phyloP scores from a whole-genome alignment of 2,113 vertebrate species.

The Pelodiscus sinensis region DNA sequence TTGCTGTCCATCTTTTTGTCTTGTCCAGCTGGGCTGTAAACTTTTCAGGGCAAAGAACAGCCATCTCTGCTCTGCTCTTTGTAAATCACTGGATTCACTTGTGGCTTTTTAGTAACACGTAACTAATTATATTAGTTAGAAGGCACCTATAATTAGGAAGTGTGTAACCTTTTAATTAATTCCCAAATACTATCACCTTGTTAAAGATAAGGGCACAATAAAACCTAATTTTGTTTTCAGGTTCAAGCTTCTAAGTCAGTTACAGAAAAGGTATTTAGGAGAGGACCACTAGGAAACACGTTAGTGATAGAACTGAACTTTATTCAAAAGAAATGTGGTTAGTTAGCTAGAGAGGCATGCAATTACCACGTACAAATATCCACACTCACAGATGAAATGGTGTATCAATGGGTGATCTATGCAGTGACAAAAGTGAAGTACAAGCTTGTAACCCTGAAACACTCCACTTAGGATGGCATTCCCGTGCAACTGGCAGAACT shows the following conservation, averaged over 20 bases:
- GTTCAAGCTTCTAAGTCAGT: not conserved
- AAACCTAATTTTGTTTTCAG: not conserved
- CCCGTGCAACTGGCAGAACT: not conserved
- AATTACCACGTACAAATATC: not conserved
- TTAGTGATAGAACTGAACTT: not conserved
- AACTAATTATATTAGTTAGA: not conserved
- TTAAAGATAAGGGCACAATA: not conserved
- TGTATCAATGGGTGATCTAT: not conserved
- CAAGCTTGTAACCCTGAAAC: not conserved
- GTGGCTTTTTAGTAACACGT: no score
- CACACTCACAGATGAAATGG: not conserved
- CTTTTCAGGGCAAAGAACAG: not conserved
- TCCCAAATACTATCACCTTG: not conserved
- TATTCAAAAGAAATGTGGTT: not conserved
- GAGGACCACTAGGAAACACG: not conserved
- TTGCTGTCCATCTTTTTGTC: not conserved
- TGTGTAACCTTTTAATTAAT: not conserved
- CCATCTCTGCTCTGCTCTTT: not conserved
- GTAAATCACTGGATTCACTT: no score
- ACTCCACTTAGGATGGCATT: not conserved
- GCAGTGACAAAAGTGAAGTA: not conserved
- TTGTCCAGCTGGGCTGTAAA: no score
- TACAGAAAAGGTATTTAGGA: not conserved
- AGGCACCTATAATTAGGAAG: not conserved
- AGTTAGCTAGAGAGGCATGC: not conserved